Percentiles rank a stretch among this genome's conserved stretches.
phyloP scores from a whole-genome alignment of 2,797 vertebrate species.

The Halcyon smyrnensis region DNA sequence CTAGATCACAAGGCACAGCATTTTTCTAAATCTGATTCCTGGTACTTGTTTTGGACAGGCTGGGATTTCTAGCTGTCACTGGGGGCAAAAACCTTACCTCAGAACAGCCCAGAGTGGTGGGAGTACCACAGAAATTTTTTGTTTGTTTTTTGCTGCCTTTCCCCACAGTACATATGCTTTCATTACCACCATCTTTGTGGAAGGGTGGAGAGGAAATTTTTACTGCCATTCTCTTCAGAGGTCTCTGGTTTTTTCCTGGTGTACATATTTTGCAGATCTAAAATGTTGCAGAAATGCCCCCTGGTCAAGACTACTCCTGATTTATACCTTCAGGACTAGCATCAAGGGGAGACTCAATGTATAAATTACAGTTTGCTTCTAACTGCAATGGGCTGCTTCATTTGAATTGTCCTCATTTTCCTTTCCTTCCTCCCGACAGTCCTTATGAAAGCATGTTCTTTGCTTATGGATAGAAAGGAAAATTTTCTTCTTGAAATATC shows the following conservation, averaged over 20 bases:
- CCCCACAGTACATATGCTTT: neutral
- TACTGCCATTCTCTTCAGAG: neutral
- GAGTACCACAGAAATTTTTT: neutral
- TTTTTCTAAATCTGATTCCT: neutral
- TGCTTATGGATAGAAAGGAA: neutral
- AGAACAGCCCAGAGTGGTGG: neutral
- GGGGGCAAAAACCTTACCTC: neutral
- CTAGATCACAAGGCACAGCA: neutral
- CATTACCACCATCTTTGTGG: neutral
- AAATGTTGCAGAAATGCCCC: neutral
- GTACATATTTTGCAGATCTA: neutral
- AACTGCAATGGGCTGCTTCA: neutral
- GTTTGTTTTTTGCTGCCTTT: neutral
- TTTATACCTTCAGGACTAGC: neutral
- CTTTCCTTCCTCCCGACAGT: neutral
- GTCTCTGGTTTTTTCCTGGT: neutral
- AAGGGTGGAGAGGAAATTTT: conserved; percentile 14
- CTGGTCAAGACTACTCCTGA: neutral
- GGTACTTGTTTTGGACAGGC: neutral
- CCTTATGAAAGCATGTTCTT: neutral
- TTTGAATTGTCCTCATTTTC: neutral
- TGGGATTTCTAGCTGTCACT: neutral
- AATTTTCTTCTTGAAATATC: neutral
- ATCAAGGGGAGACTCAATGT: neutral
- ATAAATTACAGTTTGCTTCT: neutral